These are phyloP conservation scores for Leptopilina clavipes DNA, from an alignment of 1,140 invertebrate genomes.

Conservation along the genomic window DNA sequence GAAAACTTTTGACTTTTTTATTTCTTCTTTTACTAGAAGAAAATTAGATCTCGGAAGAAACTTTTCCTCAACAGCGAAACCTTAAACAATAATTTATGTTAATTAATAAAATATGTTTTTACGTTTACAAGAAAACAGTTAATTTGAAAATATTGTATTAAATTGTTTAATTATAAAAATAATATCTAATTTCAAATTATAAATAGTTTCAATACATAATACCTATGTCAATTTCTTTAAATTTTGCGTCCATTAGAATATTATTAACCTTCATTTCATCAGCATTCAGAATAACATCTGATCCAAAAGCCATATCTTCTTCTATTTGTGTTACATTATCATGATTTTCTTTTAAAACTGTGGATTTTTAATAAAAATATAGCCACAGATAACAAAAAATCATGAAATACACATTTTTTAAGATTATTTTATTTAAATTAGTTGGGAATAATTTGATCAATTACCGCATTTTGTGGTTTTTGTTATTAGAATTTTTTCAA, in stretches of 20 bases:
- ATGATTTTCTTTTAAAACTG: background rate
- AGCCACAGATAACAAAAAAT: no score
- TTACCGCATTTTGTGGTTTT: no score
- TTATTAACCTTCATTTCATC: conserved; percentile 58
- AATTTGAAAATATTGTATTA: no score
- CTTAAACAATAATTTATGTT: conserved; percentile 59
- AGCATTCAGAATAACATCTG: background rate
- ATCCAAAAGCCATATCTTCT: conserved; percentile 60
- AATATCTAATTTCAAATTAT: no score
- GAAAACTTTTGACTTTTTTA: conserved; percentile 81
- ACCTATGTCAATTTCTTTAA: conserved; percentile 20
- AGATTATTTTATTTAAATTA: no score
- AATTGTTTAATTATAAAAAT: no score
- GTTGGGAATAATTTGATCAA: no score
- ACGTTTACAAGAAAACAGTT: no score
- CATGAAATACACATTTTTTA: no score
- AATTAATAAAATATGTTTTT: no score
- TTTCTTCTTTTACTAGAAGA: conserved; percentile 78
- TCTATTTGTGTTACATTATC: conserved; percentile 70
- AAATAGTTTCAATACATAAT: no score
- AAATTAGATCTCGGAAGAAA: conserved; percentile 82
- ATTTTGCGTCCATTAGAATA: conserved; percentile 15
- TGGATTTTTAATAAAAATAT: background rate
- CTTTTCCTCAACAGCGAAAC: conserved; percentile 75
- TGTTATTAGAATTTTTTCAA: no score